Conservation (phyloP, 2,888 invertebrate genomes). For the Lochmaea crataegi region DNA sequence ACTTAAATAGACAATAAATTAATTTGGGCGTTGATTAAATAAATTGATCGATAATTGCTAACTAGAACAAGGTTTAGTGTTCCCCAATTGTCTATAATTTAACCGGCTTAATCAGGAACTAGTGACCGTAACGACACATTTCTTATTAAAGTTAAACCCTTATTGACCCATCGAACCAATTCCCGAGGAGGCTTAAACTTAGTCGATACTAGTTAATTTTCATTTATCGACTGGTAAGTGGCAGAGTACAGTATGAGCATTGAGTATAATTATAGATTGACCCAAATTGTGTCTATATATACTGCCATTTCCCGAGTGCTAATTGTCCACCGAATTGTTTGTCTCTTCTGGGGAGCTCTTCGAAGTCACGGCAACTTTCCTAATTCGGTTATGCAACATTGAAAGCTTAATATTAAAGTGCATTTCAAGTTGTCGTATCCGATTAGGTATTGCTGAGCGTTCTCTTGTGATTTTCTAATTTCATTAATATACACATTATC, state of each 20-base stretch:
- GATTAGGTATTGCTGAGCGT: constrained; percentile 31
- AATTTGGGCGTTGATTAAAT: background rate
- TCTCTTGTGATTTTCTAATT: constrained; percentile 42
- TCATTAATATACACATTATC: constrained; percentile 35
- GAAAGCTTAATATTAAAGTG: constrained; percentile 43
- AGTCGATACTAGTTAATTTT: constrained; percentile 44
- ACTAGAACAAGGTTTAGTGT: background rate
- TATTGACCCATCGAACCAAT: constrained; percentile 18
- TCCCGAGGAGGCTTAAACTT: constrained; percentile 8
- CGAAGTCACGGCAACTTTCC: constrained; percentile 42
- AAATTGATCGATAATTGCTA: constrained; percentile 1
- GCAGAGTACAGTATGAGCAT: constrained; percentile 46
- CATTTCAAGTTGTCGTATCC: constrained; percentile 43
- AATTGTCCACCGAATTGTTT: constrained; percentile 51
- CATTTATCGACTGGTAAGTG: constrained; percentile 50
- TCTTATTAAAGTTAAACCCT: constrained; percentile 24
- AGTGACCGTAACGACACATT: constrained; percentile 20
- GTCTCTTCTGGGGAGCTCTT: constrained; percentile 41
- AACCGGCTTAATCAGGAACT: constrained; percentile 15
- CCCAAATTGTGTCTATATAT: constrained; percentile 41
- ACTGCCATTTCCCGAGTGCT: constrained; percentile 50
- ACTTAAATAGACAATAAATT: background rate
- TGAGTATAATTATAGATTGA: constrained; percentile 51
- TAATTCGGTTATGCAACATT: constrained; percentile 50
- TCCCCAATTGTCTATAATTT: constrained; percentile 13